Evolutionary conservation across 2,888 invertebrate species (phyloP), one percentile per base, ranked within the genome.

Genomic region (Clistopyga incitator): DNA sequence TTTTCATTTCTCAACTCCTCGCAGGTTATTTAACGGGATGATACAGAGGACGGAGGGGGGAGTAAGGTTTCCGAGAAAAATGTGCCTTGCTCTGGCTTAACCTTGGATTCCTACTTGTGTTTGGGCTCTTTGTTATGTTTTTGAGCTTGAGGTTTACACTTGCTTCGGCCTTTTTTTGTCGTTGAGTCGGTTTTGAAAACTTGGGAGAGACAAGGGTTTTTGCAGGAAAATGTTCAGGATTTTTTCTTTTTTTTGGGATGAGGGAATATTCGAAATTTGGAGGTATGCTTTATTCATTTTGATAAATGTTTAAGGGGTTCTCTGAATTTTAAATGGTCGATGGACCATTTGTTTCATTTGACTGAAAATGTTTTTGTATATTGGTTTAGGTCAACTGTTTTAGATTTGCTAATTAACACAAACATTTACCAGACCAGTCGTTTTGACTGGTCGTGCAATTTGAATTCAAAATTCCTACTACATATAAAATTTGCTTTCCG

Each of bases 131-230:
- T 50, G 42, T 23, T 52, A 45, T 70, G 50, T 38, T 52, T 54
- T 45, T 76, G 20, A 61, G n/a, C n/a, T 61, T 52, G 71, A 45
- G 0, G 3, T 50, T 50, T 50, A 13, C 45, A 50, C 64, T 64
- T 38, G 18, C 8, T 52, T 71, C 61, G 25, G 59, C 6, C 1
- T n/a, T n/a, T 25, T 4, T 11, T 61, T 3, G 6, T 47, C 8
- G 29, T 29, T 45, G 50, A 50, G 18, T 47, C 38, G 2, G 3
- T 1, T 1, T 38, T 38, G 34, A 13, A 45, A 45, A 45, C 13
- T 15, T 45, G 45, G 2, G 3, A 38, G 8, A 38, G 6, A 38
- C 4, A 8, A 8, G 34, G 34, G 8, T 8, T 38, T 4, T 4
- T 4, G 4, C 11, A 15, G 15, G 13, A n/a, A 47, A 47, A n/a